Percentiles rank a stretch among this genome's conserved stretches.
Evolutionary conservation across 2,888 invertebrate species (phyloP).

Genomic region (Ennomos quercinarius): DNA sequence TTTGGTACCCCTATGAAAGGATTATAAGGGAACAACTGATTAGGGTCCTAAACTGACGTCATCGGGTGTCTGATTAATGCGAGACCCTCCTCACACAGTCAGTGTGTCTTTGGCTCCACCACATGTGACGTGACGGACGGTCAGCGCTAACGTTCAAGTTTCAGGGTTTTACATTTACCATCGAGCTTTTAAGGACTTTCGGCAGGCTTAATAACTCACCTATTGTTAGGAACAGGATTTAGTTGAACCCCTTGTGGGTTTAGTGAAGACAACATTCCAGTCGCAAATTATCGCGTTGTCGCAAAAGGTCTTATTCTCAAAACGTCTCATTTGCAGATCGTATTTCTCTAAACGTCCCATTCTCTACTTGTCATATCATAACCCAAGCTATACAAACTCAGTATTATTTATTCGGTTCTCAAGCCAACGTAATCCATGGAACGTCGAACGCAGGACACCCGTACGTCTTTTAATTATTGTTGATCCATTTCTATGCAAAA

Average conservation of each 20-base stretch:
- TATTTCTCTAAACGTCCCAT: background rate
- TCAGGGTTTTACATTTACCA: slow-evolving; percentile 19
- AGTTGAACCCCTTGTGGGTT: too few relatives aligned
- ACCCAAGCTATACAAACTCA: too few relatives aligned
- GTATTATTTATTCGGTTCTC: too few relatives aligned
- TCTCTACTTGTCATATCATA: background rate
- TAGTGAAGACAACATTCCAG: too few relatives aligned
- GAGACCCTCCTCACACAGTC: slow-evolving; percentile 37
- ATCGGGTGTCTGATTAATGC: slow-evolving; percentile 40
- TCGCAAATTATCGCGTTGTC: too few relatives aligned
- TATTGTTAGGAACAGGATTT: background rate
- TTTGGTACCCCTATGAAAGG: slow-evolving; percentile 5
- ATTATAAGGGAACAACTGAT: slow-evolving; percentile 37
- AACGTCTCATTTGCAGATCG: too few relatives aligned
- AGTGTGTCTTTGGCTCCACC: slow-evolving; percentile 18
- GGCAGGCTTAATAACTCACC: slow-evolving; percentile 6
- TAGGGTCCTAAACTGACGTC: slow-evolving; percentile 33
- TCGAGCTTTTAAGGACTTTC: slow-evolving; percentile 2
- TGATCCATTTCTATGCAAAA: too few relatives aligned
- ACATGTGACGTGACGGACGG: slow-evolving; percentile 24
- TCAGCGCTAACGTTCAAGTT: slow-evolving; percentile 8
- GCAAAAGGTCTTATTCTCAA: too few relatives aligned
- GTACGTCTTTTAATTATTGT: too few relatives aligned
- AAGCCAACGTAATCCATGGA: too few relatives aligned
- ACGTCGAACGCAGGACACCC: too few relatives aligned